Percentiles rank a stretch among this genome's conserved stretches.
Conservation (phyloP, 2,888 invertebrate species). For the Hesperia comma region DNA sequence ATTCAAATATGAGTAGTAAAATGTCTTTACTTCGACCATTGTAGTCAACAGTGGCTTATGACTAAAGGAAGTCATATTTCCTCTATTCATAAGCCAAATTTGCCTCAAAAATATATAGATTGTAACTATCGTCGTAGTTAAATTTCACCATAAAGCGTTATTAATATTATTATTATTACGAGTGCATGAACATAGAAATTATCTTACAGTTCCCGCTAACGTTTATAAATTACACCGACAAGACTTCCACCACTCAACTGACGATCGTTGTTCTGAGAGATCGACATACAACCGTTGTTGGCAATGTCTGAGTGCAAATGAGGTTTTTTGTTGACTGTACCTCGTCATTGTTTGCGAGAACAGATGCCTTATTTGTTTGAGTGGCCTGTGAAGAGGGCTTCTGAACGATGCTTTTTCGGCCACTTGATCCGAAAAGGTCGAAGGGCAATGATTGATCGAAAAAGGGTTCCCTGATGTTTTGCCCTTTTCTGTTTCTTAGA, state of each 20-base stretch:
- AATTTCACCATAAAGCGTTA: no score
- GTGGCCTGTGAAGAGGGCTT: constrained; percentile 26
- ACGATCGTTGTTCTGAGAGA: constrained; percentile 67
- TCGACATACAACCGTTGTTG: constrained; percentile 69
- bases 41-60: no score
- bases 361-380: constrained; percentile 36
- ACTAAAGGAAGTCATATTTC: no score
- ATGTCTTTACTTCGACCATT: no score
- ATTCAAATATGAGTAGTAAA: no score
- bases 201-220: constrained; percentile 37
- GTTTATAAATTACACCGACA: constrained; percentile 42
- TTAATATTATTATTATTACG: no score
- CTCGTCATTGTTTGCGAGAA: constrained; percentile 45
- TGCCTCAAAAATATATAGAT: no score
- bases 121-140: no score
- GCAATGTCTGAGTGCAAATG: constrained; percentile 70
- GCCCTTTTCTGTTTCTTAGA: constrained; percentile 28
- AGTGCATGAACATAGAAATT: no score
- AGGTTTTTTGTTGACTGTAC: constrained; percentile 66
- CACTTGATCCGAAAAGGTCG: constrained; percentile 33
- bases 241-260: constrained; percentile 53
- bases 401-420: constrained; percentile 33
- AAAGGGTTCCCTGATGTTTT: constrained; percentile 26
- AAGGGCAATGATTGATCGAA: constrained; percentile 35
- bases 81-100: no score